Evolutionary conservation across 2,888 invertebrate species (phyloP), one percentile per base, ranked within the genome.

Genomic region (Dorcus hopei): DNA sequence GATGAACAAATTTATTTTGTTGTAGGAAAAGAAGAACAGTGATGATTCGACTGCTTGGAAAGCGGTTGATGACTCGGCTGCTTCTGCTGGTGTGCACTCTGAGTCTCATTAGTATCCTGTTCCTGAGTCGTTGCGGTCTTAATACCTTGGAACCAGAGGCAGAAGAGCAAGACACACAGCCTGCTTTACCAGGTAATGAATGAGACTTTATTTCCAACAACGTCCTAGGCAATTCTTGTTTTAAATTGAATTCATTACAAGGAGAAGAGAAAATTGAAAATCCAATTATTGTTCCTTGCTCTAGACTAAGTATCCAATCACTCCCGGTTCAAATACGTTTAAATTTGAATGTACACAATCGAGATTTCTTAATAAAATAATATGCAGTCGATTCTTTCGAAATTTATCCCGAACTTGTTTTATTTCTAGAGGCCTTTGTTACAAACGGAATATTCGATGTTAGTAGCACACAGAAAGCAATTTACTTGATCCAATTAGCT

Each of bases 101-200:
- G 61, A 82, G 82, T 65, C 76, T 83, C 65, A 73, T 83, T 65
- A 83, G 83, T 61, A 78, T 83, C 55, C 78, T 84, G 48, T 80
- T 84, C 63, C 77, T 84, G 59, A 82, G 81, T 65, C 80, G 82
- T 47, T 84, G 84, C 67, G 82, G 83, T 47, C 77, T 83, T 42
- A 74, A 72, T 60, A 74, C 74, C 49, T 69, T 76, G 40, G 78
- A 77, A 58, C 72, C 66, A 8, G 70, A 70, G 33, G 57, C 62
- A 2, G 68, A 69, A 8, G 70, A 71, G 41, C 68, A 69, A 39
- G 65, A 68, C 45, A 61, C 58, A 23, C 59, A 63, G 19, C 59
- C 59, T 1, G 63, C 61, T 52, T 54, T 65, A 52, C 58, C 60
- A 63, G 66, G 66, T 66, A 66, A 62, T 43, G 14, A 33, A 19